Evolutionary conservation across 2,888 invertebrate genomes (phyloP).

Genomic region (Drosophila pseudotalamancana): DNA sequence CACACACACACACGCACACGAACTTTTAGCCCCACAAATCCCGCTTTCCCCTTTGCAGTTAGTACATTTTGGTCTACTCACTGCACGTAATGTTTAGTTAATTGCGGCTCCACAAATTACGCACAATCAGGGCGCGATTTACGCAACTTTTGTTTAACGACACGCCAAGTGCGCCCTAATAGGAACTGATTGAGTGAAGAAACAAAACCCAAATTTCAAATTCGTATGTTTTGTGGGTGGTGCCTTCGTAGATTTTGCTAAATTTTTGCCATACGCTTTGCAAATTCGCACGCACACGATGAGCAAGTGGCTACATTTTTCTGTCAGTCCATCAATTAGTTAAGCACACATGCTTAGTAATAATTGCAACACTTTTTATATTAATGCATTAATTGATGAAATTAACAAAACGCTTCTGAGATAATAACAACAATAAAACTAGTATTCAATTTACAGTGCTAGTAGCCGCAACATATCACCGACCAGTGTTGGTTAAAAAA

Average conservation of each 20-base stretch:
- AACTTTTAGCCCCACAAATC: conserved; percentile 2
- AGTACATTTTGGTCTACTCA: conserved; percentile 14
- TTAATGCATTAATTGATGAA: conserved; percentile 27
- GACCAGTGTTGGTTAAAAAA: conserved; percentile 6
- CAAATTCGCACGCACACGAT: conserved; percentile 20
- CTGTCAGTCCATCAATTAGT: conserved; percentile 25
- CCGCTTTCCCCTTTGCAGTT: background rate
- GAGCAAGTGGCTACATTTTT: conserved; percentile 30
- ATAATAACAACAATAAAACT: conserved; percentile 51
- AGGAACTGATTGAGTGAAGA: conserved; percentile 60
- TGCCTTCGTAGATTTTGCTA: conserved; percentile 32
- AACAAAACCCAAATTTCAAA: conserved; percentile 29
- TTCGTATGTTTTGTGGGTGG: conserved; percentile 48
- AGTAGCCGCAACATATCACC: background rate
- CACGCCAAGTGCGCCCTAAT: conserved; percentile 55
- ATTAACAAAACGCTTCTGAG: conserved; percentile 31
- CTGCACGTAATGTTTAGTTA: conserved; percentile 41
- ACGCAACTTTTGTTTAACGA: conserved; percentile 44
- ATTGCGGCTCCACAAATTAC: conserved; percentile 56
- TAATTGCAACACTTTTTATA: conserved; percentile 55
- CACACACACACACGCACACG: conserved; percentile 3
- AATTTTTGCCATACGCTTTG: conserved; percentile 53
- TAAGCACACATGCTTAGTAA: conserved; percentile 35
- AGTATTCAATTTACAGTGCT: conserved; percentile 37
- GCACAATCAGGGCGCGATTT: conserved; percentile 54